Evolutionary conservation across 1,140 invertebrate genomes (phyloP).

Genomic region (Pachypsylla venusta): DNA sequence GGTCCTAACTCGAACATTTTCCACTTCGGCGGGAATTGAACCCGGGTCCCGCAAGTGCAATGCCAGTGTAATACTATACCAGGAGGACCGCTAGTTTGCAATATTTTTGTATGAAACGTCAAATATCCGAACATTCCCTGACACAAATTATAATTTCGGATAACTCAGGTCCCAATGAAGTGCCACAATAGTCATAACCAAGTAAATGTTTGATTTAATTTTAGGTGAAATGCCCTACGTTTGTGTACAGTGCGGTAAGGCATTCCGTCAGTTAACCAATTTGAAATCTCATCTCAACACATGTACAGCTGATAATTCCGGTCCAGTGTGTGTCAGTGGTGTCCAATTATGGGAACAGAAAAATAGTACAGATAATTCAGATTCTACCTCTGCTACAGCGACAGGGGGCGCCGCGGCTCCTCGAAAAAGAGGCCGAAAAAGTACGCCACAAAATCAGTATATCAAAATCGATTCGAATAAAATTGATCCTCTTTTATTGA

Average conservation of each 20-base stretch:
- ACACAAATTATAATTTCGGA: no score
- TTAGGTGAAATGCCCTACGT: background rate
- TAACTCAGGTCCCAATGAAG: no score
- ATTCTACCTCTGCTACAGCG: no score
- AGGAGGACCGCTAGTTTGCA: no score
- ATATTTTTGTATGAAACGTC: no score
- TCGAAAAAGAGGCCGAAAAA: background rate
- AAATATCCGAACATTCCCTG: no score
- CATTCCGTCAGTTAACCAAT: background rate
- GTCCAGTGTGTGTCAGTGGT: background rate
- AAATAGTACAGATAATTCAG: background rate
- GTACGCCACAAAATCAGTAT: background rate
- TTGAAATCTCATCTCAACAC: constrained; percentile 7
- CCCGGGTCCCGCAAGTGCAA: no score
- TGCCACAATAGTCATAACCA: no score
- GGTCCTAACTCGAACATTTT: no score
- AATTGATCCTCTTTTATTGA: background rate
- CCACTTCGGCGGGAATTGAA: no score
- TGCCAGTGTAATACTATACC: no score
- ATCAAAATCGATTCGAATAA: background rate
- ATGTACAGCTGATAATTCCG: background rate
- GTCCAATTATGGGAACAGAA: background rate
- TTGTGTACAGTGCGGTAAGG: constrained; percentile 1
- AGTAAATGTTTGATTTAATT: no score
- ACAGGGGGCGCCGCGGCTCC: background rate